These are phyloP conservation scores for Pteria penguin DNA, from an alignment of 2,888 invertebrate species.

Conservation along the genomic window DNA sequence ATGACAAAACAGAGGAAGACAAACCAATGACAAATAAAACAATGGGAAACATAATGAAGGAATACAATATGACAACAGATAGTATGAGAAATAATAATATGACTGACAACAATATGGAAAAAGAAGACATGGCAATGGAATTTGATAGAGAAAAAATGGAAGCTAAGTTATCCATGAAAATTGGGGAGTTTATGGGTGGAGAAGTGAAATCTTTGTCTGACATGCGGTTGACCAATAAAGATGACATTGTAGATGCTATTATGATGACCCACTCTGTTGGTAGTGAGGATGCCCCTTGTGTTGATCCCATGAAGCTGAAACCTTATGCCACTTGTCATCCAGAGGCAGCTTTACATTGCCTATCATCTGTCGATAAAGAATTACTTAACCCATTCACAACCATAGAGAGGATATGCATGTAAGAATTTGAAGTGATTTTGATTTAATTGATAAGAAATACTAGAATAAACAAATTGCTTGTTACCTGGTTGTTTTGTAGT, in stretches of 20 bases:
- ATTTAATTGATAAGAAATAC: too few species aligned
- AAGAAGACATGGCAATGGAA: not conserved
- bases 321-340: slow-evolving; percentile 19
- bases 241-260: not conserved
- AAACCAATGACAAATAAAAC: not conserved
- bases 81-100: not conserved
- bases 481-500: too few species aligned
- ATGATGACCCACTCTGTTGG: not conserved
- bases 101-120: not conserved
- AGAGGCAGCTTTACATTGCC: slow-evolving; percentile 4
- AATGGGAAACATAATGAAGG: not conserved
- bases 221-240: not conserved
- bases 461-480: too few species aligned
- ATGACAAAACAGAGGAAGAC: not conserved
- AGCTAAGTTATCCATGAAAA: not conserved
- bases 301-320: slow-evolving; percentile 14
- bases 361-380: slow-evolving; percentile 21
- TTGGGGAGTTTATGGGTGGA: not conserved
- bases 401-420: slow-evolving; percentile 25
- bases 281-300: slow-evolving; percentile 14
- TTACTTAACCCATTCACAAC: slow-evolving; percentile 25
- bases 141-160: not conserved
- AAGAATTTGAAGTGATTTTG: slow-evolving; percentile 5
- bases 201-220: not conserved
- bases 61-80: not conserved